These are phyloP conservation scores for Fistularia commersonii DNA, from an alignment of 2,797 vertebrate genomes.

Conservation along the genomic window DNA sequence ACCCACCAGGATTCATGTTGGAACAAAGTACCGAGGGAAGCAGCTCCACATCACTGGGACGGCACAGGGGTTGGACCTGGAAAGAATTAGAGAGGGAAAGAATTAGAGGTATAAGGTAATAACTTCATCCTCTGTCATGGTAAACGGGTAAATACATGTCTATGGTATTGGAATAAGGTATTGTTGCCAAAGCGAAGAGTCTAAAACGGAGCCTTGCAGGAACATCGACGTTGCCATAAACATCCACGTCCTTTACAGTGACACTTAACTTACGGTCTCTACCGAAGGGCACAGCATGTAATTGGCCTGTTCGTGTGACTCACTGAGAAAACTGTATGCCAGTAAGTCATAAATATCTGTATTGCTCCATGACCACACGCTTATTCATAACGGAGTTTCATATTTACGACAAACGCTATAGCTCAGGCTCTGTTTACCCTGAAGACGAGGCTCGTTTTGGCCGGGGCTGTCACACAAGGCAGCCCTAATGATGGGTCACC, in stretches of 20 bases:
- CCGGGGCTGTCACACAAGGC: slow-evolving; percentile 10
- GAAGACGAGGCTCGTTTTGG: no score
- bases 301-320: slow-evolving; percentile 10
- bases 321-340: slow-evolving; percentile 6
- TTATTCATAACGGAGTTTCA: slow-evolving; percentile 22
- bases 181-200: no score
- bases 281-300: background rate
- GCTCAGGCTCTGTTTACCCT: slow-evolving; percentile 4
- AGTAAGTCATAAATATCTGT: slow-evolving; percentile 19
- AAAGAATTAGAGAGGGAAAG: slow-evolving; percentile 6
- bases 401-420: slow-evolving; percentile 18
- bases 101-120: background rate
- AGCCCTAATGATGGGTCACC: slow-evolving; percentile 9
- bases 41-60: slow-evolving; percentile 25
- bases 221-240: background rate
- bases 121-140: background rate
- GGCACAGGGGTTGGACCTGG: slow-evolving; percentile 22
- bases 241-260: background rate
- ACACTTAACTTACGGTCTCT: background rate
- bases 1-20: slow-evolving; percentile 44
- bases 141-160: background rate
- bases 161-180: no score
- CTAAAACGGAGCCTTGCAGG: no score
- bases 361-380: slow-evolving; percentile 19
- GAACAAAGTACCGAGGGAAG: slow-evolving; percentile 21